phyloP scores from a whole-genome alignment of 2,797 vertebrate species.

The Yasuhikotakia modesta region DNA sequence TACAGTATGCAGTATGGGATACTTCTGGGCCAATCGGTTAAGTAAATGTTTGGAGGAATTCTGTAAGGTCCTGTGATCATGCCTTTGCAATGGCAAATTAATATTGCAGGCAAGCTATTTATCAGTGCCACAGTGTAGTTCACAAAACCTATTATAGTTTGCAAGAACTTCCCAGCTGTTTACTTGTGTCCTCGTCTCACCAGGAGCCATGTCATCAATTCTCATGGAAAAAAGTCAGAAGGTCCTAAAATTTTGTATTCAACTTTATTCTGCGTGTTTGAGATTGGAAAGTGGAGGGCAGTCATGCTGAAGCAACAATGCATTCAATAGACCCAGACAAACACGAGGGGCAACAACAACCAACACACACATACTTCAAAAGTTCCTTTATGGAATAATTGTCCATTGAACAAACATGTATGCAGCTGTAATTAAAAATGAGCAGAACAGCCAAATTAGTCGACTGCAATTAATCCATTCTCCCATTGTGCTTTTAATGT shows the following conservation, averaged over 20 bases:
- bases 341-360: background rate
- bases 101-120: slow-evolving; percentile 53
- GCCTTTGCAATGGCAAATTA: slow-evolving; percentile 61
- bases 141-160: slow-evolving; percentile 64
- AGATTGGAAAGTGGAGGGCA: background rate
- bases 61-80: slow-evolving; percentile 39
- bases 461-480: slow-evolving; percentile 59
- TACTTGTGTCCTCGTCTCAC: slow-evolving; percentile 32
- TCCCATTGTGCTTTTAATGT: slow-evolving; percentile 47
- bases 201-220: background rate
- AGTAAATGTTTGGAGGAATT: slow-evolving; percentile 55
- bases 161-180: slow-evolving; percentile 53
- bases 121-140: slow-evolving; percentile 68
- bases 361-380: background rate
- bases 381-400: slow-evolving; percentile 25
- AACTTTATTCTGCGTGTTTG: background rate
- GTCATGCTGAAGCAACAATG: background rate
- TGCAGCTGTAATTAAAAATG: slow-evolving; percentile 67
- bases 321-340: background rate
- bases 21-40: background rate
- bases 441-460: slow-evolving; percentile 59
- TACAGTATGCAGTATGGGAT: background rate
- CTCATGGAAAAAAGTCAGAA: background rate
- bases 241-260: slow-evolving; percentile 8
- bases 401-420: slow-evolving; percentile 50